Percentiles rank a stretch among this genome's conserved stretches.
Conservation (phyloP, 2,113 vertebrate genomes). For the Hippoglossus stenolepis region DNA sequence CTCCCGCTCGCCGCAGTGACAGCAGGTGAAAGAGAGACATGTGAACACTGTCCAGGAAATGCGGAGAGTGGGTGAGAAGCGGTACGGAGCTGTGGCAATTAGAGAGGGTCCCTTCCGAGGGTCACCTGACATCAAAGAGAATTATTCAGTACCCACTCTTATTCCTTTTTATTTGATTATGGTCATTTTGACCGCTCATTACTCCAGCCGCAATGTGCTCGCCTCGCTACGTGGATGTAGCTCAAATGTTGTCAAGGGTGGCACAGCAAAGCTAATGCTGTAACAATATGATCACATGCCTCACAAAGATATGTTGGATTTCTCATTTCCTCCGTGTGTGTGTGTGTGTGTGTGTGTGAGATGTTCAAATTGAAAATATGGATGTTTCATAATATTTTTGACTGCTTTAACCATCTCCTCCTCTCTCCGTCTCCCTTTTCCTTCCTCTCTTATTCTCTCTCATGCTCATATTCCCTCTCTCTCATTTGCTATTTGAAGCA, state of each 20-base stretch:
- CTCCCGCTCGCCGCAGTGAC: conserved; percentile 17
- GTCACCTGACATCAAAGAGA: conserved; percentile 76
- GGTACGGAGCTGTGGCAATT: conserved; percentile 59
- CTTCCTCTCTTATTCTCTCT: conserved; percentile 59
- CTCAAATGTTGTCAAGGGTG: conserved; percentile 56
- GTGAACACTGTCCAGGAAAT: conserved; percentile 33
- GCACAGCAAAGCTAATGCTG: background rate
- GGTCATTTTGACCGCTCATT: conserved; percentile 57
- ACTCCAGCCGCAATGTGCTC: conserved; percentile 52
- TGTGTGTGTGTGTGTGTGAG: background rate
- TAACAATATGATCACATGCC: conserved; percentile 4
- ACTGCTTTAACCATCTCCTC: conserved; percentile 37
- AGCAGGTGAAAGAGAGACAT: conserved; percentile 34
- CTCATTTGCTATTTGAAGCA: conserved; percentile 83
- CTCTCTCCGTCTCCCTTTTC: conserved; percentile 27
- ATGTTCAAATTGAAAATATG: conserved; percentile 65
- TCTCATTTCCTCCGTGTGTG: background rate
- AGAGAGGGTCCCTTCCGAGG: conserved; percentile 57
- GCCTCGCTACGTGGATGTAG: conserved; percentile 53
- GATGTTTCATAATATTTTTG: conserved; percentile 70
- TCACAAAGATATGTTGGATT: background rate
- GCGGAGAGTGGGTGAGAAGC: conserved; percentile 17
- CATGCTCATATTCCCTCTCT: conserved; percentile 51
- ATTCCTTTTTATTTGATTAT: conserved; percentile 70
- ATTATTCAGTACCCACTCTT: conserved; percentile 71